Evolutionary conservation across 2,797 vertebrate genomes (phyloP).

Genomic region (Sebastes kiyomatsui): DNA sequence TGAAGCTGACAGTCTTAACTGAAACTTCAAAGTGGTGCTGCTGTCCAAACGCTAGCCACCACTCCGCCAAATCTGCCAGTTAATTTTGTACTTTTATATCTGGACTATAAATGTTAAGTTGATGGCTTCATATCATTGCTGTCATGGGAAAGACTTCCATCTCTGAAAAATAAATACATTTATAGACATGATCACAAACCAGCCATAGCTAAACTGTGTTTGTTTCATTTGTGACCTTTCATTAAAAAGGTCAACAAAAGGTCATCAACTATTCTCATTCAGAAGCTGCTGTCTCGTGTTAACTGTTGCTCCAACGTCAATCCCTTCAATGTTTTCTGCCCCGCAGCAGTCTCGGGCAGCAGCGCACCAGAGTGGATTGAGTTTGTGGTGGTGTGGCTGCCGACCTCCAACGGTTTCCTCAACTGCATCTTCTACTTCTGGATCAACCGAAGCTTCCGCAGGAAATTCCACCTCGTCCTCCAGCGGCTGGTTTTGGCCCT

Average conservation of each 20-base stretch:
- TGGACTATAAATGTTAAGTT: slow-evolving; percentile 13
- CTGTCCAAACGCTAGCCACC: slow-evolving; percentile 15
- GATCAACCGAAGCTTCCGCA: slow-evolving; percentile 88
- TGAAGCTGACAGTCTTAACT: slow-evolving; percentile 39
- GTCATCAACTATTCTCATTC: neutral
- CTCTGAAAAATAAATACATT: neutral
- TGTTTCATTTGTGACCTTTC: neutral
- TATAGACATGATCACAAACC: neutral
- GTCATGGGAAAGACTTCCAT: neutral
- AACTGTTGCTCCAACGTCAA: neutral
- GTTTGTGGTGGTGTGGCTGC: slow-evolving; percentile 89
- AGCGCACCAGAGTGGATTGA: slow-evolving; percentile 87
- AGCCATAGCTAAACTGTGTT: neutral
- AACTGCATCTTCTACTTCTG: slow-evolving; percentile 94
- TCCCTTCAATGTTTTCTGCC: slow-evolving; percentile 20
- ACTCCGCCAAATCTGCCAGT: slow-evolving; percentile 9
- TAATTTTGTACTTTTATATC: slow-evolving; percentile 29
- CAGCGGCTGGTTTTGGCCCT: slow-evolving; percentile 69
- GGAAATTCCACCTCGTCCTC: slow-evolving; percentile 81
- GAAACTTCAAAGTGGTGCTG: slow-evolving; percentile 32
- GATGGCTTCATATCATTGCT: slow-evolving; percentile 1
- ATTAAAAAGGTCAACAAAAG: neutral
- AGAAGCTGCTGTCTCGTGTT: neutral
- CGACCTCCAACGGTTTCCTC: slow-evolving; percentile 89
- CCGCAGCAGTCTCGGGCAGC: slow-evolving; percentile 81